A percentile compares a stretch with the other conserved stretches of the same genome.
Evolutionary conservation across 1,140 invertebrate species (phyloP).

Genomic region (Apis dorsata): DNA sequence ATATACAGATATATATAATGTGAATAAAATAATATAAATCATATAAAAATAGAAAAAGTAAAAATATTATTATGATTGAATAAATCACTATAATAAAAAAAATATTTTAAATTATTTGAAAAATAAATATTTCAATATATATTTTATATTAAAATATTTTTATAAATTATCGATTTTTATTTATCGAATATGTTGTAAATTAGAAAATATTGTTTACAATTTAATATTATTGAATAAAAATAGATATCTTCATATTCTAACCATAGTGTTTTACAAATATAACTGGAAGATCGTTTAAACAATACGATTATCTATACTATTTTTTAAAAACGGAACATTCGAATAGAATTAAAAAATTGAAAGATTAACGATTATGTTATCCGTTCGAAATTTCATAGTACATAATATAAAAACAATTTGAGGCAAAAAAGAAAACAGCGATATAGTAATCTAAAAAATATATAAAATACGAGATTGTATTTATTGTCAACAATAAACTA

Average conservation of each 20-base stretch:
- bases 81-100: no score
- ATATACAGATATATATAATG: no score
- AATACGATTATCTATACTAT: background rate
- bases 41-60: no score
- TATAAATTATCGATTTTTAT: background rate
- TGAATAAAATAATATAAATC: no score
- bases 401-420: conserved; percentile 36
- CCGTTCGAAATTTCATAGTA: background rate
- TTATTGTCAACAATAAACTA: conserved; percentile 69
- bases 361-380: background rate
- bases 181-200: background rate
- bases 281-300: conserved; percentile 14
- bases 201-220: background rate
- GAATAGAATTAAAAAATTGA: background rate
- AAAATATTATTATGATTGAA: background rate
- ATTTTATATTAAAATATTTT: background rate
- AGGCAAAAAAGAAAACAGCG: conserved; percentile 8
- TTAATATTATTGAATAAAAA: conserved; percentile 5
- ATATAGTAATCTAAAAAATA: conserved; percentile 50
- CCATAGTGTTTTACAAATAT: background rate
- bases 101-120: background rate
- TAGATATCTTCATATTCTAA: background rate
- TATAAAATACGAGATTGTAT: conserved; percentile 51
- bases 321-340: background rate
- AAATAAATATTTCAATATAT: background rate